These are phyloP conservation scores for Brotogeris chrysoptera DNA, from an alignment of 2,797 vertebrate genomes.

Conservation along the genomic window DNA sequence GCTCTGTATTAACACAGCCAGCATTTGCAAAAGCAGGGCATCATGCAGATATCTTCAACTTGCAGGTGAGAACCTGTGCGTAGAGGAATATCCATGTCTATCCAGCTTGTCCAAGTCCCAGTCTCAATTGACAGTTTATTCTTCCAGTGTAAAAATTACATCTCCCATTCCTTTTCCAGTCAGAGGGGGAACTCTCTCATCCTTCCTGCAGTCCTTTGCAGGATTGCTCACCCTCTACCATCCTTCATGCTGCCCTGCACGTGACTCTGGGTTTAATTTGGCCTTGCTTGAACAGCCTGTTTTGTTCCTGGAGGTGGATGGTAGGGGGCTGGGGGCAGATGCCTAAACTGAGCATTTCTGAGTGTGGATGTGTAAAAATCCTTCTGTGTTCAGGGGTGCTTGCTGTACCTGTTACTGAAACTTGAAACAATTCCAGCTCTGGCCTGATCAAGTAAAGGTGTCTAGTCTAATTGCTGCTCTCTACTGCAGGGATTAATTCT, in stretches of 20 bases:
- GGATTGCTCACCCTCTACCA: neutral
- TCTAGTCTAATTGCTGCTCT: neutral
- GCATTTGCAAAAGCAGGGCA: neutral
- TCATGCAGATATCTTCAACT: neutral
- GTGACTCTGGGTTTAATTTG: neutral
- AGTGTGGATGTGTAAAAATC: fast-evolving
- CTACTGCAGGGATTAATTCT: neutral
- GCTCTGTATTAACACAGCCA: neutral
- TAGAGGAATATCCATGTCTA: neutral
- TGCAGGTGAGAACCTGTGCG: neutral
- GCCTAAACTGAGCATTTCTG: neutral
- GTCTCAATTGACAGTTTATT: neutral
- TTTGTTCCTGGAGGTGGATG: neutral
- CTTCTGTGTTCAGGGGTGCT: neutral
- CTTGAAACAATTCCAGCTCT: neutral
- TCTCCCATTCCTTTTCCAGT: neutral
- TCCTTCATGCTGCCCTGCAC: fast-evolving
- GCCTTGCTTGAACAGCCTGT: neutral
- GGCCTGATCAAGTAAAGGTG: neutral
- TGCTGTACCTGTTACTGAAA: neutral
- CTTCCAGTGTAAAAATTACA: neutral
- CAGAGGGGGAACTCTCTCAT: neutral
- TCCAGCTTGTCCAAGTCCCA: neutral
- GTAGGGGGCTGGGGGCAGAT: neutral
- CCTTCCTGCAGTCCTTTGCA: neutral